Percentiles rank a stretch among this genome's conserved stretches.
These are phyloP conservation scores for Chironex yamaguchii DNA, from an alignment of 30 jellyfish, hydroid and myxozoan genomes.

Conservation along the genomic window DNA sequence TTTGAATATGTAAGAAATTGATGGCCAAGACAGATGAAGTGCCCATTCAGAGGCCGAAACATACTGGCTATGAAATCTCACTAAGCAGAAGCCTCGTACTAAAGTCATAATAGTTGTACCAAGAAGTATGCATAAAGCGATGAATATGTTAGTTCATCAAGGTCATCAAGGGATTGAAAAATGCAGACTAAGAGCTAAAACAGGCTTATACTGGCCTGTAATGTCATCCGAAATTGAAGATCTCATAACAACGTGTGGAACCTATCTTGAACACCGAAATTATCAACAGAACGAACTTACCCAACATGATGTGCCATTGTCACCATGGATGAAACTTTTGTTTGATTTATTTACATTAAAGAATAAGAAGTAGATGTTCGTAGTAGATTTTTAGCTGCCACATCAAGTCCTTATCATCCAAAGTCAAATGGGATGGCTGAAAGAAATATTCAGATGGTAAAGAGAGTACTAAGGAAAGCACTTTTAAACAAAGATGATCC, in stretches of 20 bases:
- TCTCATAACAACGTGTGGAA: constrained; percentile 5
- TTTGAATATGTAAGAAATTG: constrained; percentile 21
- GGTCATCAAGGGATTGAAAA: constrained; percentile 59
- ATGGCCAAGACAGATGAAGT: constrained; percentile 30
- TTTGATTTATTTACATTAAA: constrained; percentile 10
- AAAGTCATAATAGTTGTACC: constrained; percentile 35
- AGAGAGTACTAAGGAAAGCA: constrained; percentile 23
- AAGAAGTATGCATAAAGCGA: constrained; percentile 26
- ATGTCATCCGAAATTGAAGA: constrained; percentile 40
- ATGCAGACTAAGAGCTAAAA: constrained; percentile 47
- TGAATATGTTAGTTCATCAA: constrained; percentile 25
- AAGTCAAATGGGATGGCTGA: constrained; percentile 22
- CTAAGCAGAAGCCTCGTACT: constrained; percentile 25
- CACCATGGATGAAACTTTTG: constrained; percentile 44
- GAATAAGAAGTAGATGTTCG: constrained; percentile 5
- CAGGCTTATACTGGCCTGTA: constrained; percentile 38
- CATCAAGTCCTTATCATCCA: constrained; percentile 48
- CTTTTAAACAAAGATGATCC: constrained; percentile 42
- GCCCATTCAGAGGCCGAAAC: no score
- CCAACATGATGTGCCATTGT: constrained; percentile 31
- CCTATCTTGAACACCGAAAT: constrained; percentile 49
- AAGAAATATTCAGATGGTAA: constrained; percentile 2
- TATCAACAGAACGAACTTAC: constrained; percentile 46
- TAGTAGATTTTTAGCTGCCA: constrained; percentile 37
- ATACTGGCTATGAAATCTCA: constrained; percentile 46